Base-by-base conservation (phyloP, 2,888 invertebrate genomes). In the Harpagoxenus sublaevis region DNA sequence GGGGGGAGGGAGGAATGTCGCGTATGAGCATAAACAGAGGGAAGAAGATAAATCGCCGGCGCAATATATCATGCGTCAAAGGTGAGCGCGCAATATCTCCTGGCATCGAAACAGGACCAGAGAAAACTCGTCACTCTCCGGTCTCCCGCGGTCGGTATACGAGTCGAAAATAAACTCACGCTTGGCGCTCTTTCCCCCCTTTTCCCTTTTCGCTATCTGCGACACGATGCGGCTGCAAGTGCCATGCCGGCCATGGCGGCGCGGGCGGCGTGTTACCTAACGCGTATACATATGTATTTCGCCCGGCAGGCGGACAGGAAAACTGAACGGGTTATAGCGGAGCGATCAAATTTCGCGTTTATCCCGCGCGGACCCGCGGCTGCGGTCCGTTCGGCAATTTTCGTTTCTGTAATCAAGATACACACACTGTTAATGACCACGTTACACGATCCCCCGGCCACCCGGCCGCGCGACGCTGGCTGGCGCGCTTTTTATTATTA, bases 111-210 rank as follows among this genome's bases (percentile, higher is more conserved):
- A 73, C 84, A 51, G 66, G 55, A 82, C 51, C 45, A 70, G 84
- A 70, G 84, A 87, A 86, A 84, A 84, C 82, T 84, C 83, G 78
- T 84, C 83, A 81, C 83, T 83, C 60, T 65, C 10, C 68, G 63
- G 23, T 23, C 23, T 23, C 23, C 23, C 23, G 23, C 23, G 23
- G 23, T 85, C 84, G 75, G 73, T 65, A 53, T 31, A 42, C 70
- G 63, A 60, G 45, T 68, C 78, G 60, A 79, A 81, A 81, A 81
- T 81, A 81, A 66, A 83, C 77, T 75, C 55, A 35, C 77, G 31
- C 74, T 55, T 6, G 31, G 28, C n/a, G 55, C 53, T 55, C 53
- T 42, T 74, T 23, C 23, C 23, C 23, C 48, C n/a, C 73, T 73
- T 65, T 63, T 12, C 23, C 53, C 10, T 23, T 60, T 23, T 60